Conservation (phyloP, 2,888 invertebrate genomes). For the Endotricha flammealis region DNA sequence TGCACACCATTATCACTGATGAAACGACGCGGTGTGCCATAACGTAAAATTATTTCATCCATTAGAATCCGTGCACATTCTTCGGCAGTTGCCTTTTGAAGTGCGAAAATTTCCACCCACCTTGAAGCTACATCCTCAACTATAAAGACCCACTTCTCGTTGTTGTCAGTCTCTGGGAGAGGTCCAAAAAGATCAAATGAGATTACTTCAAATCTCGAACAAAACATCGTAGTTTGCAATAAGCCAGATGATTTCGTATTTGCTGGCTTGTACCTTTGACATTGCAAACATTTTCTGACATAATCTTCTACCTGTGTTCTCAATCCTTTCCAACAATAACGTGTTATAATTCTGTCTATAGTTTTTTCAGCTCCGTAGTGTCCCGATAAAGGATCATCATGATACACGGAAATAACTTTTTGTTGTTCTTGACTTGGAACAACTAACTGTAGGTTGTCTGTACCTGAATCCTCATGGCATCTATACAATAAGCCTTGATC, state of each 20-base stretch:
- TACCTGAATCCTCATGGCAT: neutral
- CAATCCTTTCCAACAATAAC: constrained; percentile 23
- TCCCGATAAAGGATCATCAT: constrained; percentile 7
- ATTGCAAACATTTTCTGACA: constrained; percentile 6
- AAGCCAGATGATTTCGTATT: constrained; percentile 33
- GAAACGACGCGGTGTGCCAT: constrained; percentile 12
- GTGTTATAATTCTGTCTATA: constrained; percentile 16
- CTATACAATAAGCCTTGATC: constrained; percentile 7
- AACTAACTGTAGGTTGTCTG: constrained; percentile 8
- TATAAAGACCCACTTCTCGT: constrained; percentile 26
- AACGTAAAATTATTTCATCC: constrained; percentile 20
- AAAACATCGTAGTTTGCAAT: constrained; percentile 21
- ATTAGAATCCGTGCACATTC: constrained; percentile 9
- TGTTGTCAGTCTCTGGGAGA: constrained; percentile 18
- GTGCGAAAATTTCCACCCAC: constrained; percentile 30
- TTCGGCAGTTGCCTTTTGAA: constrained; percentile 22
- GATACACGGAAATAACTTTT: neutral
- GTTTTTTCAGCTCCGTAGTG: constrained; percentile 10
- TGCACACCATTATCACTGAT: neutral
- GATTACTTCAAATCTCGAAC: constrained; percentile 9
- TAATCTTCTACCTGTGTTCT: constrained; percentile 26
- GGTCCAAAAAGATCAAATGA: constrained; percentile 23
- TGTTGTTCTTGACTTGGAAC: constrained; percentile 4
- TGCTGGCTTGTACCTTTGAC: constrained; percentile 23
- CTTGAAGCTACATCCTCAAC: constrained; percentile 22